A percentile compares a stretch with the other conserved stretches of the same genome.
These are phyloP conservation scores for Holacanthella duospinosa DNA, from an alignment of 2,888 invertebrate species.

Conservation along the genomic window DNA sequence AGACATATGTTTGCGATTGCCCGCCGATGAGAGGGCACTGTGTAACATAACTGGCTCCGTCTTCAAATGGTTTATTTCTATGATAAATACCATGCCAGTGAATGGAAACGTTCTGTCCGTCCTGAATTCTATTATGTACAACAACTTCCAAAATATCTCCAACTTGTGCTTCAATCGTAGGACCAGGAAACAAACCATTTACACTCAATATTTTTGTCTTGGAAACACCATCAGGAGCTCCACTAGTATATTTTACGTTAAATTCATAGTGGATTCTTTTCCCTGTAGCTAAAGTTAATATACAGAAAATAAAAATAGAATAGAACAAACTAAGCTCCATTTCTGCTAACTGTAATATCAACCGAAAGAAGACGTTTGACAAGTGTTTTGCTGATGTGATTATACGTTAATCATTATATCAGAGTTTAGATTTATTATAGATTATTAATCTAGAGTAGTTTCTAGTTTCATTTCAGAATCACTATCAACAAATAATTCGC, in stretches of 20 bases:
- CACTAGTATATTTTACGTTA: background rate
- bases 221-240: background rate
- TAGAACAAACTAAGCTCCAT: no score
- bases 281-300: no score
- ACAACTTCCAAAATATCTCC: conserved; percentile 7
- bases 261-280: background rate
- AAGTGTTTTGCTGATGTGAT: no score
- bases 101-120: background rate
- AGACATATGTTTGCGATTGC: background rate
- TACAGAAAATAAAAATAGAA: no score
- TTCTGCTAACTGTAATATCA: no score
- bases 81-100: conserved; percentile 29
- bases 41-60: conserved; percentile 3
- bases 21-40: background rate
- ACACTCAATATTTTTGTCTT: background rate
- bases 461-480: no score
- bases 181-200: conserved; percentile 6
- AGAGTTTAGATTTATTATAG: no score
- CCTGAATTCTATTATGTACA: background rate
- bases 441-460: no score
- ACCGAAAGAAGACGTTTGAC: no score
- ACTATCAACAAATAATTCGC: no score
- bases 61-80: background rate
- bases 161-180: conserved; percentile 4
- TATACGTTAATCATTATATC: no score